Percentiles rank a stretch among this genome's conserved stretches.
These are phyloP conservation scores for Elymnias hypermnestra DNA, from an alignment of 1,140 invertebrate species.

Conservation along the genomic window DNA sequence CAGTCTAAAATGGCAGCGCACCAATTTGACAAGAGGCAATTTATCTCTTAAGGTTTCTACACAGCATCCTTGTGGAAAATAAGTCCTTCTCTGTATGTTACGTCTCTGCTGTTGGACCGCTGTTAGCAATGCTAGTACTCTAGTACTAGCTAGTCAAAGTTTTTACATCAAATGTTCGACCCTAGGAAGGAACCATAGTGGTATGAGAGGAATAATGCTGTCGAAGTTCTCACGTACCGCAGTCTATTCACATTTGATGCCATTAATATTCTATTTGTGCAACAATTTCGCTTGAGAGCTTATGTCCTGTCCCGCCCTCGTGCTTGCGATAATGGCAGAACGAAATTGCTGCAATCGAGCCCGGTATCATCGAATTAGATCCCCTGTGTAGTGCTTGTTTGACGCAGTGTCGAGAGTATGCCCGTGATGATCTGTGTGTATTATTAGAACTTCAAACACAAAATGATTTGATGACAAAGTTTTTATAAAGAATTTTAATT, in stretches of 20 bases:
- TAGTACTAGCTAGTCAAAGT: no score
- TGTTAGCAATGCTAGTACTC: no score
- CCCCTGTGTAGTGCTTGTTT: constrained; percentile 30
- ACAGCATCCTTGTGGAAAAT: no score
- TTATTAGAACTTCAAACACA: constrained; percentile 12
- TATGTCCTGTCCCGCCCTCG: constrained; percentile 57
- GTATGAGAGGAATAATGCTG: constrained; percentile 6
- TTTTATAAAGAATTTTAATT: neutral
- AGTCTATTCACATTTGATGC: constrained; percentile 17
- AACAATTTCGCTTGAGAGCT: constrained; percentile 59
- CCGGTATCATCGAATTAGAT: constrained; percentile 59
- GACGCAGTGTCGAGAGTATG: constrained; percentile 46
- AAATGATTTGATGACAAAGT: constrained; percentile 16
- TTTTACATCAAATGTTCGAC: no score
- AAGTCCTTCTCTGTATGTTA: no score
- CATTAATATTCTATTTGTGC: constrained; percentile 21
- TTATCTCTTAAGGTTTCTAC: no score
- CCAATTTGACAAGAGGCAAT: no score
- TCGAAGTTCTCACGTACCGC: constrained; percentile 8
- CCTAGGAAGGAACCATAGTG: neutral
- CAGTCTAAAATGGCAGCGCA: no score
- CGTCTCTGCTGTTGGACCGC: no score
- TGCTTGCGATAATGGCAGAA: constrained; percentile 54
- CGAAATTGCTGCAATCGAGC: constrained; percentile 64
- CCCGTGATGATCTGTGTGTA: constrained; percentile 33